phyloP scores from a whole-genome alignment of 2,113 vertebrate genomes.

The Phycodurus eques region DNA sequence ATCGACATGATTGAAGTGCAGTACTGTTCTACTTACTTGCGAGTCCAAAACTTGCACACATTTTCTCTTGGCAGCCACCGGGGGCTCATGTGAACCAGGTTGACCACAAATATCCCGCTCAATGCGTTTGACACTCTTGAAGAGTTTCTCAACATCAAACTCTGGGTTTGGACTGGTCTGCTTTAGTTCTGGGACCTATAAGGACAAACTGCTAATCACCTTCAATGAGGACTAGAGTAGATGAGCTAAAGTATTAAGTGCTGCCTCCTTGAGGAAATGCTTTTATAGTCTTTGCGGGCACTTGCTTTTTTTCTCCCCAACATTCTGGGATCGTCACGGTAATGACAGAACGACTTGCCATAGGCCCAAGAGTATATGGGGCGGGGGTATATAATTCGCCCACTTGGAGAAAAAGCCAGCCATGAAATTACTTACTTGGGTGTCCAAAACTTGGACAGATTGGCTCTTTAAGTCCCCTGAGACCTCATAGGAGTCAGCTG shows the following conservation, averaged over 20 bases:
- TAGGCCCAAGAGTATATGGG: too few relatives aligned
- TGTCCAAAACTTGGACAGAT: too few relatives aligned
- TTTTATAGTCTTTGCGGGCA: not conserved
- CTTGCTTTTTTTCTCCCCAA: not conserved
- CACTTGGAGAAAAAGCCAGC: not conserved
- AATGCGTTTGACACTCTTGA: conserved; percentile 81
- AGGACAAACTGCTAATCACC: not conserved
- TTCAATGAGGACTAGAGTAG: not conserved
- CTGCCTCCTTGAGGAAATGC: not conserved
- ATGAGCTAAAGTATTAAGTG: not conserved
- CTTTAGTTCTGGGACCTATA: conserved; percentile 37
- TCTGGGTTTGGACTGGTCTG: conserved; percentile 38
- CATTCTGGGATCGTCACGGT: not conserved
- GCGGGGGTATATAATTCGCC: not conserved
- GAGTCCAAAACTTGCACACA: not conserved
- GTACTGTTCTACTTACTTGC: not conserved
- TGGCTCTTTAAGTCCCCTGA: too few relatives aligned
- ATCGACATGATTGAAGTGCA: not conserved
- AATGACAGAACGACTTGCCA: not conserved
- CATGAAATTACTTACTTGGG: not conserved
- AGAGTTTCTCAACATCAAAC: conserved; percentile 78
- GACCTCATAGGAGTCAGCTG: too few relatives aligned
- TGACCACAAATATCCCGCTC: conserved; percentile 1
- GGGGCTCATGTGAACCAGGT: not conserved
- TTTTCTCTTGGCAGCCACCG: not conserved